Percentiles rank a stretch among this genome's conserved stretches.
Conservation (phyloP, 2,113 vertebrate genomes). For the Hippocampus abdominalis region DNA sequence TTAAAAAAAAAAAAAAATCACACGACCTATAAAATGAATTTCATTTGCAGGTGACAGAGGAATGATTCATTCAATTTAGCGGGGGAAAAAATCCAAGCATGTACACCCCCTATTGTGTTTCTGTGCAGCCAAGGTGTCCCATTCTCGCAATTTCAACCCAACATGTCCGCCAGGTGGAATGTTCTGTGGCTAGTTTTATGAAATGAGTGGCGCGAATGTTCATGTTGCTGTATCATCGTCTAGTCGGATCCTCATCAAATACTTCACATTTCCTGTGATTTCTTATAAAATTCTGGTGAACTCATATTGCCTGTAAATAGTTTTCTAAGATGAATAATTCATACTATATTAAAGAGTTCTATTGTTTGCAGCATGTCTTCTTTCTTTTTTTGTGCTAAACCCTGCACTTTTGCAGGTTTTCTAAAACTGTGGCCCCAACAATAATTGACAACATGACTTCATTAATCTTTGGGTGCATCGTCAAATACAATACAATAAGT, state of each 20-base stretch:
- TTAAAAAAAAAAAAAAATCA: not conserved
- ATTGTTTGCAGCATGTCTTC: constrained; percentile 64
- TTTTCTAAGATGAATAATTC: constrained; percentile 59
- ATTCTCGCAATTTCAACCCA: not conserved
- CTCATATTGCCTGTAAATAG: constrained; percentile 50
- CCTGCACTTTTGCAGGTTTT: not conserved
- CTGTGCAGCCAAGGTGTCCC: not conserved
- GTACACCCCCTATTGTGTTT: not conserved
- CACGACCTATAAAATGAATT: not conserved
- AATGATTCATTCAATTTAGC: not conserved
- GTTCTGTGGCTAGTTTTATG: not conserved
- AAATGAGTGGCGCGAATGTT: constrained; percentile 5
- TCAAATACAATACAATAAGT: not conserved
- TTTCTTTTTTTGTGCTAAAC: constrained; percentile 7
- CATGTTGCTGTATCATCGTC: constrained; percentile 26
- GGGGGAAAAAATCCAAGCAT: not conserved
- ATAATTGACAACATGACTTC: too few relatives aligned
- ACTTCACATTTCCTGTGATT: constrained; percentile 10
- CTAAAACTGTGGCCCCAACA: too few relatives aligned
- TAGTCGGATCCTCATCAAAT: not conserved
- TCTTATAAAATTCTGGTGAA: constrained; percentile 21
- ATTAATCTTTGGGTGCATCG: not conserved
- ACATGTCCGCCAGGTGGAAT: not conserved
- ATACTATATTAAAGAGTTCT: constrained; percentile 69
- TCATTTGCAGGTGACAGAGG: not conserved